Conservation (phyloP, 2,797 vertebrate species). For the Graptemys geographica region DNA sequence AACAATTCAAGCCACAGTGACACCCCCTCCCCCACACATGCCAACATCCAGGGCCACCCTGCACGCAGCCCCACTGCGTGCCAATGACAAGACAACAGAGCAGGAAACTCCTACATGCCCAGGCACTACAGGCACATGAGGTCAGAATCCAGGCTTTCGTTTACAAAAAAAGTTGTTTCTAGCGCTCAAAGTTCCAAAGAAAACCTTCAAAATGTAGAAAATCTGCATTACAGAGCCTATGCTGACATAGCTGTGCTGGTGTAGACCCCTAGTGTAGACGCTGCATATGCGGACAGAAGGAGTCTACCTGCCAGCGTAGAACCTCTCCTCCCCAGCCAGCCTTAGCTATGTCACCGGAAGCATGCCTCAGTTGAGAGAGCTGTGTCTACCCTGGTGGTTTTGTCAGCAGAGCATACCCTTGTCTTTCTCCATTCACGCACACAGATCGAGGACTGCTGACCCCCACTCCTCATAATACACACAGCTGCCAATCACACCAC, state of each 20-base stretch:
- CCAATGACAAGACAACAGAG: slow-evolving; percentile 4
- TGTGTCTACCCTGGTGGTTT: neutral
- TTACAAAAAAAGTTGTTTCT: neutral
- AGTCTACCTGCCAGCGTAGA: neutral
- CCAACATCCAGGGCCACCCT: neutral
- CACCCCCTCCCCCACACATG: neutral
- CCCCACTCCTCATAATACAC: neutral
- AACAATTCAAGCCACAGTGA: neutral
- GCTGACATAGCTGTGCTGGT: too few species aligned
- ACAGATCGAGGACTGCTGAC: neutral
- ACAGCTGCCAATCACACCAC: neutral
- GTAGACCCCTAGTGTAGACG: neutral
- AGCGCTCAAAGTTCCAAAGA: neutral
- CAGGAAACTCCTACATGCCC: neutral
- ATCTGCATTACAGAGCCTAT: too few species aligned
- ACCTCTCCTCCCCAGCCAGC: neutral
- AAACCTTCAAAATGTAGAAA: neutral
- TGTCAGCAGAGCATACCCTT: neutral
- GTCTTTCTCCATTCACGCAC: neutral
- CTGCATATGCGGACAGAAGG: neutral
- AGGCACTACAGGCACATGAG: neutral
- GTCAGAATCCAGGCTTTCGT: slow-evolving; percentile 10
- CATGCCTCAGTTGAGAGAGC: neutral
- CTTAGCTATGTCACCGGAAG: neutral
- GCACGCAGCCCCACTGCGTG: neutral